Conservation (phyloP, 2,797 vertebrate genomes). For the Anableps anableps region DNA sequence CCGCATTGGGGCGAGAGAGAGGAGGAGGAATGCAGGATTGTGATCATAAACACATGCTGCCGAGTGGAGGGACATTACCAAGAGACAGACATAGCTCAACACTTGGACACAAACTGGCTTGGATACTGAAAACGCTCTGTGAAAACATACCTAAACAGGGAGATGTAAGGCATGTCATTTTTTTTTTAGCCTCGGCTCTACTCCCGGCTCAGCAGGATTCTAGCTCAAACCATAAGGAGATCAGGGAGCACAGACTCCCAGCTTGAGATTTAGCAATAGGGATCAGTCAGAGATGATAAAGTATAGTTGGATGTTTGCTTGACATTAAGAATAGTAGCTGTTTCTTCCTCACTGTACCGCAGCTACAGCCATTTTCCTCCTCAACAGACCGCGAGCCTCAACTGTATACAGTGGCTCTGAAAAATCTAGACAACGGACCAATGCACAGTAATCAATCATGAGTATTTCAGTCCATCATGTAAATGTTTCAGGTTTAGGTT, state of each 20-base stretch:
- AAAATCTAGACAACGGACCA: background rate
- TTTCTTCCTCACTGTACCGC: conserved; percentile 52
- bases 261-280: conserved; percentile 63
- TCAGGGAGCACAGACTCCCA: conserved; percentile 18
- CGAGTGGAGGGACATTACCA: conserved; percentile 65
- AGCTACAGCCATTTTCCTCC: conserved; percentile 60
- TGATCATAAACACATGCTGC: conserved; percentile 77
- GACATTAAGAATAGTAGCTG: conserved; percentile 70
- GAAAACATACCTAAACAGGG: conserved; percentile 71
- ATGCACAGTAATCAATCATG: background rate
- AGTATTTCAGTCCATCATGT: background rate
- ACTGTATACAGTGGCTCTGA: conserved; percentile 6
- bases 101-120: conserved; percentile 31
- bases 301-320: conserved; percentile 56
- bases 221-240: conserved; percentile 34
- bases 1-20: conserved; percentile 23
- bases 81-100: conserved; percentile 59
- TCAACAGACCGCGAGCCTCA: conserved; percentile 50
- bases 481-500: background rate
- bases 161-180: conserved; percentile 69
- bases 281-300: conserved; percentile 69
- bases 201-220: conserved; percentile 55
- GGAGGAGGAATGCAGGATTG: conserved; percentile 56
- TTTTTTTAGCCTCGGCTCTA: conserved; percentile 42
- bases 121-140: conserved; percentile 57